These are phyloP conservation scores for Acanthosepion lycidas DNA, from an alignment of 2,888 invertebrate genomes.

Conservation along the genomic window DNA sequence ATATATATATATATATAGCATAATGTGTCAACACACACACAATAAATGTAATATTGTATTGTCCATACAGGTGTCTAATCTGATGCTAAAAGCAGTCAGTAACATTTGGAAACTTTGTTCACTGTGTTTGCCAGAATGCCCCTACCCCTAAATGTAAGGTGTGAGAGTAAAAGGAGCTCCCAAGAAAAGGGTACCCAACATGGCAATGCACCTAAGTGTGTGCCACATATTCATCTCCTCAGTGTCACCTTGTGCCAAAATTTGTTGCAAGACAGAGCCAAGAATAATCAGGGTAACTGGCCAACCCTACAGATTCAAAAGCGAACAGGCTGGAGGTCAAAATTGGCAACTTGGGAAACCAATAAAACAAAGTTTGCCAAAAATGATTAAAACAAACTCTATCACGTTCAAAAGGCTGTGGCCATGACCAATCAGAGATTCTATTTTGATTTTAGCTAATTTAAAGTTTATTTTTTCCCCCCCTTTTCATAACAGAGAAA, in stretches of 20 bases:
- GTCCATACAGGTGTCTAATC: background rate
- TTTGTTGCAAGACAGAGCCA: background rate
- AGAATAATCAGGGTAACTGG: background rate
- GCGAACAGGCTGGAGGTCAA: background rate
- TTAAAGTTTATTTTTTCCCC: background rate
- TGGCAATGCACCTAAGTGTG: background rate
- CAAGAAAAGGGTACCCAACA: too few species aligned
- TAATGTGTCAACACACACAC: too few species aligned
- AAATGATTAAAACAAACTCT: conserved; percentile 7
- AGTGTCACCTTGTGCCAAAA: background rate
- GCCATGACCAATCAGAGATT: background rate
- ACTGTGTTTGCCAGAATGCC: background rate
- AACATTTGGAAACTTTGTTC: background rate
- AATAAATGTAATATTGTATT: too few species aligned
- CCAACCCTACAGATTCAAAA: background rate
- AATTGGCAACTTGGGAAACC: background rate
- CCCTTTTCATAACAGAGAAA: background rate
- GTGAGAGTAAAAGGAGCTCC: background rate
- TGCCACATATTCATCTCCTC: background rate
- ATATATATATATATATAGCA: too few species aligned
- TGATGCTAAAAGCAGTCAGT: conserved; percentile 33
- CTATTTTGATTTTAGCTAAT: conserved; percentile 9
- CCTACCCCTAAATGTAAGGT: background rate
- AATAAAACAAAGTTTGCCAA: background rate
- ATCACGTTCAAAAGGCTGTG: background rate